These are phyloP conservation scores for Acrobasis suavella DNA, from an alignment of 2,888 invertebrate species.

Conservation along the genomic window DNA sequence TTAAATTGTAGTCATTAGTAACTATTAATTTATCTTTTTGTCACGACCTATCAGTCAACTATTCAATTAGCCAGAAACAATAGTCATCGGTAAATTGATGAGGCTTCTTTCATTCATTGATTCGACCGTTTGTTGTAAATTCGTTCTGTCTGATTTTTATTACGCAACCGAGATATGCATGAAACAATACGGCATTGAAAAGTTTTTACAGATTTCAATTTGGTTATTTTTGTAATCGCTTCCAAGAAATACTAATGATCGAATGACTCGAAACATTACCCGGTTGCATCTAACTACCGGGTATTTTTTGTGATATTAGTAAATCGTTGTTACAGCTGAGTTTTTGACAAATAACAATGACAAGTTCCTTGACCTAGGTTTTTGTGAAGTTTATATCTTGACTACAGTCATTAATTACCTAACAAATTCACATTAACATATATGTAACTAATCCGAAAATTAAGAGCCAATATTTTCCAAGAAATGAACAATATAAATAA, in stretches of 20 bases:
- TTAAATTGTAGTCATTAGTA: constrained; percentile 18
- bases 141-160: neutral
- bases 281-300: neutral
- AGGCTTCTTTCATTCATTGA: constrained; percentile 5
- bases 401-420: no score
- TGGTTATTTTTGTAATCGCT: neutral
- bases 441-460: no score
- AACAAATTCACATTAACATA: neutral
- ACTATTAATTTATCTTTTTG: constrained; percentile 11
- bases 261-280: neutral
- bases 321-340: no score
- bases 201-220: neutral
- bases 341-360: no score
- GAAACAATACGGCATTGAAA: neutral
- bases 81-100: neutral
- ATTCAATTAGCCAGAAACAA: constrained; percentile 13
- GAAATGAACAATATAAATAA: neutral
- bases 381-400: neutral
- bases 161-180: neutral
- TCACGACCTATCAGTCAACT: constrained; percentile 5
- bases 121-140: neutral
- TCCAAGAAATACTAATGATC: neutral
- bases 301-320: no score
- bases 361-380: neutral
- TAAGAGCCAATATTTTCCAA: neutral